Evolutionary conservation across 2,888 invertebrate genomes (phyloP).

Genomic region (Agrochola macilenta): DNA sequence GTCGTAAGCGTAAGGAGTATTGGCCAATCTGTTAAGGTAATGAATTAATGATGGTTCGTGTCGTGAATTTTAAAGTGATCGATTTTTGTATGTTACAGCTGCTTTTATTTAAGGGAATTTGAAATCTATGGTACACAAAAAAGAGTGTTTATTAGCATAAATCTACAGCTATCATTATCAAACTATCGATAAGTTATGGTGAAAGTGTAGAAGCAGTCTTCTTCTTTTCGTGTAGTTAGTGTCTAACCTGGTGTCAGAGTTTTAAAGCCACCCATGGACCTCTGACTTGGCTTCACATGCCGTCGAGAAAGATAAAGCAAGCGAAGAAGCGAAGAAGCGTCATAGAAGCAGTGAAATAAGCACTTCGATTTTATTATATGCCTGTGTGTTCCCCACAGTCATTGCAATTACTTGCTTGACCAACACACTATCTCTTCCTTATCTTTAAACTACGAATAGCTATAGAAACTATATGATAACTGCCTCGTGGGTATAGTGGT

Average conservation of each 20-base stretch:
- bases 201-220: not conserved
- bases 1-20: conserved; percentile 36
- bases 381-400: too few relatives aligned
- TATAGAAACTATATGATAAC: too few relatives aligned
- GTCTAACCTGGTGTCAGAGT: too few relatives aligned
- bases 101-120: not conserved
- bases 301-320: too few relatives aligned
- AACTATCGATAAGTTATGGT: not conserved
- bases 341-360: not conserved
- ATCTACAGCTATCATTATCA: not conserved
- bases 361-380: not conserved
- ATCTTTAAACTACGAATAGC: too few relatives aligned
- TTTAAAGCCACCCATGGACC: too few relatives aligned
- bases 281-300: too few relatives aligned
- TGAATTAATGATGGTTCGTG: conserved; percentile 52
- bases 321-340: too few relatives aligned
- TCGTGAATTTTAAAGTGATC: conserved; percentile 25
- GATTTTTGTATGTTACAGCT: not conserved
- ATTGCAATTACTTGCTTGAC: too few relatives aligned
- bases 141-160: not conserved
- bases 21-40: conserved; percentile 59
- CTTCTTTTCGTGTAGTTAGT: too few relatives aligned
- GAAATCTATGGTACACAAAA: not conserved
- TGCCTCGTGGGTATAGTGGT: too few relatives aligned
- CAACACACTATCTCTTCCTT: too few relatives aligned